Base-by-base conservation (phyloP, 92 coral and sea anemone species). In the Montipora capitata region DNA sequence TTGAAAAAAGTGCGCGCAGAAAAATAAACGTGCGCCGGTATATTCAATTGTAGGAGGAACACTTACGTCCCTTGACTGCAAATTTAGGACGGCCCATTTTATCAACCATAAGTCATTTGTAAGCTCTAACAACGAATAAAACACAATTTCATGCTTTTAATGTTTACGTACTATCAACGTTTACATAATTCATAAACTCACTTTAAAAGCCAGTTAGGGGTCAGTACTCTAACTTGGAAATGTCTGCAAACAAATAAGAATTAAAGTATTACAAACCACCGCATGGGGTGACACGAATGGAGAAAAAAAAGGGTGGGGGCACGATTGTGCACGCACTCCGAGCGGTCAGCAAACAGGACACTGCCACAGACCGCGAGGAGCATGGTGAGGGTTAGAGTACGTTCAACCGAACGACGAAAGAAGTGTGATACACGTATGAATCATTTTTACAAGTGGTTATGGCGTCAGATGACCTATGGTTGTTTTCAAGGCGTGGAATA, bases 161-260 rank as follows among this genome's bases (percentile, higher is more conserved):
- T 62, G 71, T 57, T 40, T 54, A 63, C 52, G 66, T 82, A 81
- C 77, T 72, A 76, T 54, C 77, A 52, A 67, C 87, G 63, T 59
- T 63, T 72, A 39, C 79, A 66, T 76, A 91, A 81, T 71, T 79
- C 49, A 44, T 44, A 63, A 88, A 83, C 92, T 90, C 93, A 85
- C 90, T 91, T 88, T 74, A 91, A 87, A 88, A 90, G 94, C 93
- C 77, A 80, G 92, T 82, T 72, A 87, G 78, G 85, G 92, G 89
- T 94, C 94, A 94, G 64, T 58, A 10, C 94, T 94, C 87, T 95
- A 95, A 90, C 98, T 95, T 95, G 98, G 85, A 91, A 93, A 95
- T 75, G 96, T 95, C 98, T 95, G 98, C 96, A 95, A 95, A 85
- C 87, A 94, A 95, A 95, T 87, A 95, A 80, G 70, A 82, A 82